Base-by-base conservation (phyloP, 2,888 invertebrate species). In the Graphium colonna region DNA sequence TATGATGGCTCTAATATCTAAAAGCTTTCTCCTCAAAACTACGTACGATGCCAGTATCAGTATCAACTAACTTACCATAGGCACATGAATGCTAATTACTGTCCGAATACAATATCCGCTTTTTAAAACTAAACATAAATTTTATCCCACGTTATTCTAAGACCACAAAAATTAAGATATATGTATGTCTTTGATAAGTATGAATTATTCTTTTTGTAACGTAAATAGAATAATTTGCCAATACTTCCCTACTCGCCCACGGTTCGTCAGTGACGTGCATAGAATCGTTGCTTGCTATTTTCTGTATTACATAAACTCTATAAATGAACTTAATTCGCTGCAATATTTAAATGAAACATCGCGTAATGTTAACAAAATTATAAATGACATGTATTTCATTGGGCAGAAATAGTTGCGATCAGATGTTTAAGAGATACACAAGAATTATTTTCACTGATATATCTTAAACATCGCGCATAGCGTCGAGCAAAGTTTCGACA, bases 61-160 rank as follows among this genome's bases (percentile, higher is more conserved):
- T 75, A 67, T 81, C 78, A 79, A 77, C 77, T 75, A 80, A 89
- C 88, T 89, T 89, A 89, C 88, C 88, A 82, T 82, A 73, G 62
- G 69, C 75, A 73, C 76, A 80, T 71, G 69, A 82, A 82, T 78
- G 79, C 70, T 79, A 77, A 81, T 76, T 79, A 77, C 67, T 71
- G 78, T 82, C 83, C 80, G 77, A 82, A 73, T 74, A 72, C 68
- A 67, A 67, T 71, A 68, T 63, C 41, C 63, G 65, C 21, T 69
- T 62, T 63, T 69, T 57, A 50, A 57, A 76, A 74, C 68, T 72
- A 68, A 71, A 67, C 65, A 61, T 62, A 64, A 66, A 58, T 71
- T 71, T 78, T 77, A 69, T 68, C 70, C 72, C 81, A 84, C 84
- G 80, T 77, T 64, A 68, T 73, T 75, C 69, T 63, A 65, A 69